Evolutionary conservation across 2,888 invertebrate genomes (phyloP).

Genomic region (Chirona hameri): DNA sequence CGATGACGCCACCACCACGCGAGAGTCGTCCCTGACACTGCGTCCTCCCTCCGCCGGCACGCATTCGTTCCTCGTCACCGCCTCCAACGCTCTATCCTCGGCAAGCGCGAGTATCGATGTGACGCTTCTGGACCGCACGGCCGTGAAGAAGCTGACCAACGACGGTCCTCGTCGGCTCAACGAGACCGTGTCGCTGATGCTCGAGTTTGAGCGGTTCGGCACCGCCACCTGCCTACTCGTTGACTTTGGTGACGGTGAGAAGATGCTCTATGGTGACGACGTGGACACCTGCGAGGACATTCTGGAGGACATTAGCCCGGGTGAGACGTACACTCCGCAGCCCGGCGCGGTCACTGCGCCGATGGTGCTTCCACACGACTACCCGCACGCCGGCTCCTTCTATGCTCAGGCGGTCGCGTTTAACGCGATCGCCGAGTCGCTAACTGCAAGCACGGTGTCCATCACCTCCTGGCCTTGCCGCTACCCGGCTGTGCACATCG

Average conservation of each 20-base stretch:
- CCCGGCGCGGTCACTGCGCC: not conserved
- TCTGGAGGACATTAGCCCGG: not conserved
- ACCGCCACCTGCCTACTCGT: slow-evolving; percentile 32
- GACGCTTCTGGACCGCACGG: slow-evolving; percentile 12
- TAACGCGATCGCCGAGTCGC: slow-evolving; percentile 32
- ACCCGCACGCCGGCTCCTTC: slow-evolving; percentile 3
- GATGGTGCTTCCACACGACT: slow-evolving; percentile 1
- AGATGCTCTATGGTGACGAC: not conserved
- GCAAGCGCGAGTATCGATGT: slow-evolving; percentile 2
- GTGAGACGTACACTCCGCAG: not conserved
- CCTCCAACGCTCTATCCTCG: slow-evolving; percentile 32
- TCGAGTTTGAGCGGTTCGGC: slow-evolving; percentile 29
- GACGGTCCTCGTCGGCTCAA: slow-evolving; percentile 25
- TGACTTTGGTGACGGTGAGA: not conserved
- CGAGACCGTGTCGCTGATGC: slow-evolving; percentile 29
- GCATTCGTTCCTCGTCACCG: slow-evolving; percentile 11
- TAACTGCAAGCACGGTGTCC: slow-evolving; percentile 27
- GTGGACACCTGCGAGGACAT: not conserved
- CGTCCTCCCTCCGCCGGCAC: slow-evolving; percentile 28
- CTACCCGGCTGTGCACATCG: slow-evolving; percentile 29
- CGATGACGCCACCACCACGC: not conserved
- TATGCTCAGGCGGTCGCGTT: slow-evolving; percentile 27
- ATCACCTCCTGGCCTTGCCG: slow-evolving; percentile 23
- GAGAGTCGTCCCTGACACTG: not conserved
- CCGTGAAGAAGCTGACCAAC: slow-evolving; percentile 25